Evolutionary conservation across 2,888 invertebrate species (phyloP).

Genomic region (Timema cristinae): DNA sequence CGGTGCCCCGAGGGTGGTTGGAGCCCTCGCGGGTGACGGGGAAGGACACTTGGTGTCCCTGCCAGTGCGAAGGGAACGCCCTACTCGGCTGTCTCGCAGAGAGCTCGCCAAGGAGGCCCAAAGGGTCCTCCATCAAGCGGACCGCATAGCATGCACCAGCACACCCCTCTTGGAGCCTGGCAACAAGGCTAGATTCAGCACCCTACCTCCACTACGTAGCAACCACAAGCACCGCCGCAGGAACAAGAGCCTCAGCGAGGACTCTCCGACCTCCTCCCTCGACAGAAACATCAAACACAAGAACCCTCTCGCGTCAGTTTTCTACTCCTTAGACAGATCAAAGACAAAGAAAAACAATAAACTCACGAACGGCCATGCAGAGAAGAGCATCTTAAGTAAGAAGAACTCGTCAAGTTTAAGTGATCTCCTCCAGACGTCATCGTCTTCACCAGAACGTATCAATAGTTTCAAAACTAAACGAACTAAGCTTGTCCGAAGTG

Average conservation of each 20-base stretch:
- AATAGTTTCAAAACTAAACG: constrained; percentile 14
- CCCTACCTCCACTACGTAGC: constrained; percentile 25
- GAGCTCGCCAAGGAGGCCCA: constrained; percentile 68
- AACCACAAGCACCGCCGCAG: constrained; percentile 15
- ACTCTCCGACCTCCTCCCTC: constrained; percentile 18
- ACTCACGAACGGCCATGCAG: not conserved
- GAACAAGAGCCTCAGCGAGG: constrained; percentile 20
- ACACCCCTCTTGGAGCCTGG: constrained; percentile 6
- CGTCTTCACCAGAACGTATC: constrained; percentile 20
- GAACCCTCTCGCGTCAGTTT: constrained; percentile 18
- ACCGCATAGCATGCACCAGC: constrained; percentile 61
- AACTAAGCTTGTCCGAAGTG: constrained; percentile 40
- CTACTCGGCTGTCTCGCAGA: constrained; percentile 65
- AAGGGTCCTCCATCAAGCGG: constrained; percentile 70
- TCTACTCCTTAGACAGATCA: constrained; percentile 16
- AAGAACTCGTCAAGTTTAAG: constrained; percentile 21
- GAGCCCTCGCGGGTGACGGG: constrained; percentile 49
- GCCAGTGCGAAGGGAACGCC: constrained; percentile 56
- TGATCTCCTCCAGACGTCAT: constrained; percentile 19
- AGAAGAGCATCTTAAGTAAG: constrained; percentile 3
- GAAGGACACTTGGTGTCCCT: constrained; percentile 47
- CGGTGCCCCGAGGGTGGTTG: constrained; percentile 40
- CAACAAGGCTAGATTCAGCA: constrained; percentile 21
- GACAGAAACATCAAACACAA: constrained; percentile 9
- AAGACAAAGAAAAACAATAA: constrained; percentile 14